Evolutionary conservation across 2,797 vertebrate species (phyloP), one percentile per base, ranked within the genome.

Genomic region (Scolopax rusticola): DNA sequence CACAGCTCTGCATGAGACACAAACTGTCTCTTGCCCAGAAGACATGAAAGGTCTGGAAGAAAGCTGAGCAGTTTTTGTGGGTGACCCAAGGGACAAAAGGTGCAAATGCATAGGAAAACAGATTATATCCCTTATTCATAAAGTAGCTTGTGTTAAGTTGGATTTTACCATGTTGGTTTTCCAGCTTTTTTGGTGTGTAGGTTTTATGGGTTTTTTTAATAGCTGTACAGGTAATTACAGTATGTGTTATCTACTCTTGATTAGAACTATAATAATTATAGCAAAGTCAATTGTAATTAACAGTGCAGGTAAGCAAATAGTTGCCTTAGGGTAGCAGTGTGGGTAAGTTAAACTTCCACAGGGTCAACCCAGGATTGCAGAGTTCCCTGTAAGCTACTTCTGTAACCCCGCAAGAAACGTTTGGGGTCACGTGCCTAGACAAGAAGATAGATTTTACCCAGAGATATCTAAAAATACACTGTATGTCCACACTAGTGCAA

Each of bases 381-480:
- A 30, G 69, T 40, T 90, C 56, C 65, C 27, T 11, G 1, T 74
- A 41, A 0, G 1, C 80, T 90, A 73, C 80, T 81, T 87, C 90
- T 80, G 70, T 84, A 94, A 79, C 41, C 32, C 59, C 50, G 71
- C 47, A 91, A 90, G 84, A 79, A 90, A 73, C 18, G 50, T 59
- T 7, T 74, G 50, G 47, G 36, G 51, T 87, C 90, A 93, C 1
- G 9, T 87, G 83, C 38, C 45, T 84, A 65, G 75, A 73, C 63
- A 94, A 94, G 88, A 87, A 83, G 91, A 87, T 28, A 84, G 77
- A 90, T 94, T 97, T 93, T 92, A 19, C 54, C 82, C 57, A 84
- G 84, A 75, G 59, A 75, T 80, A 74, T 77, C 91, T 89, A 93
- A 89, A 95, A 93, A 90, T 92, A 91, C 54, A 70, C 64, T 74